A percentile compares a stretch with the other conserved stretches of the same genome.
Evolutionary conservation across 2,797 vertebrate species (phyloP).

Genomic region (Varecia variegata): DNA sequence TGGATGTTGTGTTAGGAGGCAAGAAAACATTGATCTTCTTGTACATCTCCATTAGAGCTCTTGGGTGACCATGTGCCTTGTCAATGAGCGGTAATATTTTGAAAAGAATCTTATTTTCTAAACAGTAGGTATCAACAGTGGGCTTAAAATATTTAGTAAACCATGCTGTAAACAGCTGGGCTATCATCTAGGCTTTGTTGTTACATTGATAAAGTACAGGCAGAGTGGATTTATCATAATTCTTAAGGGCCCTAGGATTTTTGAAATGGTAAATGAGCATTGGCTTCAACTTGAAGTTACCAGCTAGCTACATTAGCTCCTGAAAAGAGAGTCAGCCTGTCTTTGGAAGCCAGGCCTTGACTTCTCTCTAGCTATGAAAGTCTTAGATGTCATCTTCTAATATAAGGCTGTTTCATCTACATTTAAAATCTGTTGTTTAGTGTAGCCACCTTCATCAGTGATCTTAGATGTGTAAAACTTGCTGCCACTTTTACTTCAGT

Average conservation of each 20-base stretch:
- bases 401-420: background rate
- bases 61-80: background rate
- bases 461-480: background rate
- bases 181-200: background rate
- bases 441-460: background rate
- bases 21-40: background rate
- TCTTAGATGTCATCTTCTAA: background rate
- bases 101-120: background rate
- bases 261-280: background rate
- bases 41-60: background rate
- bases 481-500: background rate
- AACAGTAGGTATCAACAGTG: background rate
- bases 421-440: background rate
- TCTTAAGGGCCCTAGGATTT: background rate
- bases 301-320: background rate
- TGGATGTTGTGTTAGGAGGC: background rate
- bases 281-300: background rate
- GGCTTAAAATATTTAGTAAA: background rate
- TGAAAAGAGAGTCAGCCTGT: background rate
- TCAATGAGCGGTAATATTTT: background rate
- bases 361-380: background rate
- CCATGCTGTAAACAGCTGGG: background rate
- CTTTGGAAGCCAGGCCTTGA: background rate
- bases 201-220: background rate
- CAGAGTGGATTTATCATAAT: background rate